Evolutionary conservation across 2,888 invertebrate genomes (phyloP), one percentile per base, ranked within the genome.

Genomic region (Heliconius cydno): DNA sequence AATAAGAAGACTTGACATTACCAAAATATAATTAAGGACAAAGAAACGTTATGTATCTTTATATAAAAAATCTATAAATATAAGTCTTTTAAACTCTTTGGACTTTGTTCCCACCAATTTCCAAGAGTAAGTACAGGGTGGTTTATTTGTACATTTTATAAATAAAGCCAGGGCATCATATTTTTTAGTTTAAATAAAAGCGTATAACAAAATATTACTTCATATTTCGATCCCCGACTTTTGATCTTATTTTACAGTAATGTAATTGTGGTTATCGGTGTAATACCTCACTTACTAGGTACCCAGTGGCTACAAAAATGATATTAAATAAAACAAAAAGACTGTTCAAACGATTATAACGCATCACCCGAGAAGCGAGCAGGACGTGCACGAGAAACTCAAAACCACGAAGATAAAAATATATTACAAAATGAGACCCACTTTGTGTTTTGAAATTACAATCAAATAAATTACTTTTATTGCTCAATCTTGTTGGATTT

Each of bases 391-490:
- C 89, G 90, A 92, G 92, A 91, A 92, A 93, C 90, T 93, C 93
- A 92, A 94, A 94, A 94, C 94, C 94, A 92, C 94, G 89, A 89
- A 93, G 92, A 92, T 92, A 94, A 95, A 94, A 94, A 94, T 94
- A 94, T 91, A 94, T 94, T 94, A 94, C 94, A 93, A 94, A 94
- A 93, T 93, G 92, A 94, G 94, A 88, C 88, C 92, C 93, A 94
- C 92, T 94, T 94, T 94, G 94, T 95, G 94, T 94, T 94, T 94
- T 94, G 93, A 94, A 94, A 95, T 94, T 94, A 95, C 95, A 94
- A 94, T 94, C 94, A 93, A 93, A 95, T 95, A 95, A 95, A 95
- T 95, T 95, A 94, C 94, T 89, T 94, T 95, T 95, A 95, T 95
- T 95, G 93, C 94, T 95, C 94, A 95, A 95, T 95, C 94, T 94